Evolutionary conservation across 2,888 invertebrate genomes (phyloP), one percentile per base, ranked within the genome.

Genomic region (Mactromeris polynyma): DNA sequence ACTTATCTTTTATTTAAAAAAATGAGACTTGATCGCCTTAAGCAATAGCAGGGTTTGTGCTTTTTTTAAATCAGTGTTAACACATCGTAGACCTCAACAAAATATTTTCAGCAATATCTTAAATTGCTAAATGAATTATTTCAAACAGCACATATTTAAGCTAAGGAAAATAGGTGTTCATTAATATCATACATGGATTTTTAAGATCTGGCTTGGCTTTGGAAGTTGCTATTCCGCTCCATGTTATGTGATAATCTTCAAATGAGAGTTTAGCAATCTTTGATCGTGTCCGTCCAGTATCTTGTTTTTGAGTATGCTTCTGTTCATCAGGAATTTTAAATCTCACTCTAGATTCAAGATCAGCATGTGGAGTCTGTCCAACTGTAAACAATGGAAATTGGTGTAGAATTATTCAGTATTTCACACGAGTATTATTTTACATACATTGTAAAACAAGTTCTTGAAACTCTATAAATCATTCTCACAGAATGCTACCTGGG

Each of bases 181-280:
- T 19, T 38, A 31, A 38, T 4, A 69, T 93, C 96, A 93, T 93
- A 96, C 96, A 93, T 77, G 95, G 95, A 87, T 96, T 96, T 89
- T 93, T 93, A n/a, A 90, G 86, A 31, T 92, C 90, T 19, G 87
- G 89, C 17, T 85, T 91, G 7, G 95, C 90, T 89, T 96, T 96
- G 26, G 96, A 96, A 7, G 96, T 96, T 54, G 96, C 96, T 80
- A 96, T 96, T 64, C 95, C 95, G 90, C 94, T 93, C 96, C 96
- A 96, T 11, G 95, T 95, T 2, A 88, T 91, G 90, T 96, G 95
- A 86, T 96, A 96, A 89, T 96, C 96, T 58, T 96, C 96, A 92
- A 96, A 96, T 6, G 96, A 96, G 19, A 96, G 88, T 86, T 95
- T 95, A 4, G 93, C 92, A 7, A 94, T 86, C 40, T 88, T 91